phyloP scores from a whole-genome alignment of 2,797 vertebrate species.

The Muscicapa striata region DNA sequence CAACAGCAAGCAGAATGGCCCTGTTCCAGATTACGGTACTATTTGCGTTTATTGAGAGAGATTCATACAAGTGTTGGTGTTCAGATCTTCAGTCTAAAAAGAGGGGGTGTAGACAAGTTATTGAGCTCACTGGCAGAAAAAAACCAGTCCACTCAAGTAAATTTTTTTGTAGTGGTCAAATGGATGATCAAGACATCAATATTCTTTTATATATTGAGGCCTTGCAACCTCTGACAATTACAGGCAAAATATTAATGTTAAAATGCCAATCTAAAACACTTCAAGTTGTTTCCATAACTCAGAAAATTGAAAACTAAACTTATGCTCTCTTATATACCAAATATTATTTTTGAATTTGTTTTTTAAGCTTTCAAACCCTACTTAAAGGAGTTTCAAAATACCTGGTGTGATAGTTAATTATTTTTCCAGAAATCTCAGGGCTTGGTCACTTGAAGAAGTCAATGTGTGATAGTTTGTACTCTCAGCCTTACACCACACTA shows the following conservation, averaged over 20 bases:
- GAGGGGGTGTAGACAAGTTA: not conserved
- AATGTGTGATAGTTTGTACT: not conserved
- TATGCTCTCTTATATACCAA: not conserved
- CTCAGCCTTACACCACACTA: not conserved
- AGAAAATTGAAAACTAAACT: not conserved
- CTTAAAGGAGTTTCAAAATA: not conserved
- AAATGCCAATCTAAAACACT: not conserved
- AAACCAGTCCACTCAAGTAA: not conserved
- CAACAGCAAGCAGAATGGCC: not conserved
- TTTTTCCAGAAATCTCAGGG: not conserved
- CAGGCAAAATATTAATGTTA: not conserved
- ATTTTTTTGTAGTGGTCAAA: not conserved
- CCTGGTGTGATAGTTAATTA: not conserved
- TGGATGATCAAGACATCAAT: not conserved
- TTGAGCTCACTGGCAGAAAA: not conserved
- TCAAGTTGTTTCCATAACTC: not conserved
- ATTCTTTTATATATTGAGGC: not conserved
- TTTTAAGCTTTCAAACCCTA: not conserved
- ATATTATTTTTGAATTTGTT: not conserved
- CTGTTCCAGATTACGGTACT: not conserved
- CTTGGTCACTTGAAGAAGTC: not conserved
- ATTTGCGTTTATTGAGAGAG: not conserved
- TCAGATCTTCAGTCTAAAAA: not conserved
- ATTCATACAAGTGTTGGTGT: not conserved
- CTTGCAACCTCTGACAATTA: not conserved